A percentile compares a stretch with the other conserved stretches of the same genome.
Evolutionary conservation across 2,113 vertebrate species (phyloP).

Genomic region (Engystomops pustulosus): DNA sequence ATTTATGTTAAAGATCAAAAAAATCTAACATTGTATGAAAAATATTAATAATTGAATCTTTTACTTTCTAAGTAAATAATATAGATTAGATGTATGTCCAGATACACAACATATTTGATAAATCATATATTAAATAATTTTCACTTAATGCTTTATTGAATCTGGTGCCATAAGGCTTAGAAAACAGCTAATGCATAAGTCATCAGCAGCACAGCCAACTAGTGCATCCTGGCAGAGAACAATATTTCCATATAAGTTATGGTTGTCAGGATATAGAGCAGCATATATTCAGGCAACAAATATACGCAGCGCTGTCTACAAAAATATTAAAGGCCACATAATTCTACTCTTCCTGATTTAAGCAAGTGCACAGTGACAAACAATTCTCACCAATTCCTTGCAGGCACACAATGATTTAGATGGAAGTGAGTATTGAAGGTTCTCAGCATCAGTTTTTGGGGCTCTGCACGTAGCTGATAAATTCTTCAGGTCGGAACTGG

Average conservation of each 20-base stretch:
- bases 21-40: too few species aligned
- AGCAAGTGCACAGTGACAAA: not conserved
- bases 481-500: not conserved
- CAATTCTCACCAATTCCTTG: not conserved
- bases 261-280: not conserved
- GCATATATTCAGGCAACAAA: not conserved
- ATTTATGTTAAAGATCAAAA: too few species aligned
- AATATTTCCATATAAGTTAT: not conserved
- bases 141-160: not conserved
- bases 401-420: not conserved
- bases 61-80: too few species aligned
- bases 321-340: not conserved
- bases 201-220: not conserved
- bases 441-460: not conserved
- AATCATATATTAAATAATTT: not conserved
- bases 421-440: not conserved
- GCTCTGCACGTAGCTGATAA: not conserved
- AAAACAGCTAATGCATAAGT: slow-evolving; percentile 11
- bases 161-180: not conserved
- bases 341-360: not conserved
- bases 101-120: not conserved
- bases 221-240: not conserved
- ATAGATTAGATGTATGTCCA: not conserved
- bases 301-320: not conserved
- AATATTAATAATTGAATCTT: too few species aligned